Base-by-base conservation (phyloP, 2,888 invertebrate species). In the Leptothorax acervorum region DNA sequence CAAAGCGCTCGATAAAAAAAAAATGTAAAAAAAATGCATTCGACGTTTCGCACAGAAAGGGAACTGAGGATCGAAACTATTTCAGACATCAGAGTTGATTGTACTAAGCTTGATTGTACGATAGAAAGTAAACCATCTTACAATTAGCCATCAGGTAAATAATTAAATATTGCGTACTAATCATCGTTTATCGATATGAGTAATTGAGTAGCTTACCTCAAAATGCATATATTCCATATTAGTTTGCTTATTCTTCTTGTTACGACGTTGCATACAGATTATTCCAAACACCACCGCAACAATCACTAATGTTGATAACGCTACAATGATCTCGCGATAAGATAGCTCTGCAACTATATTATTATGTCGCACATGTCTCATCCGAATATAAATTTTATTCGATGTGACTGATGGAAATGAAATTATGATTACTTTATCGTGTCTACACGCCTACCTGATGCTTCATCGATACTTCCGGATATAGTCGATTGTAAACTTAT, bases 401-500 rank as follows among this genome's bases (percentile, higher is more conserved):
- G 45, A 53, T 15, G 35, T 48, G 12, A 60, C 51, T 15, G n/a
- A 68, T 62, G 28, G 3, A 39, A 55, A 62, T 57, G n/a, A n/a
- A n/a, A n/a, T n/a, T n/a, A n/a, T n/a, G 0, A 57, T 60, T 28
- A 23, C 23, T 23, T 23, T 23, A 31, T 15, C 51, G 9, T 12
- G 11, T 15, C 23, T 45, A 23, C 28, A 4, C 35, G 12, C 60
- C 31, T 84, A 88, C 88, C 73, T 90, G 66, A 15, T 15, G 39
- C 31, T 11, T 63, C 18, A 15, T 73, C 35, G 15, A 78, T 12
- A 45, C 9, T 84, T 2, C 66, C 81, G 8, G 23, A 8, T 42
- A 91, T 87, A 65, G 78, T 82, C 9, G 85, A 51, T 31, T 75
- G 68, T 12, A 70, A 42, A 83, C 93, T 93, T 5, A 66, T 66